phyloP scores from a whole-genome alignment of 2,113 vertebrate species.

The Notarius quadriscutis region DNA sequence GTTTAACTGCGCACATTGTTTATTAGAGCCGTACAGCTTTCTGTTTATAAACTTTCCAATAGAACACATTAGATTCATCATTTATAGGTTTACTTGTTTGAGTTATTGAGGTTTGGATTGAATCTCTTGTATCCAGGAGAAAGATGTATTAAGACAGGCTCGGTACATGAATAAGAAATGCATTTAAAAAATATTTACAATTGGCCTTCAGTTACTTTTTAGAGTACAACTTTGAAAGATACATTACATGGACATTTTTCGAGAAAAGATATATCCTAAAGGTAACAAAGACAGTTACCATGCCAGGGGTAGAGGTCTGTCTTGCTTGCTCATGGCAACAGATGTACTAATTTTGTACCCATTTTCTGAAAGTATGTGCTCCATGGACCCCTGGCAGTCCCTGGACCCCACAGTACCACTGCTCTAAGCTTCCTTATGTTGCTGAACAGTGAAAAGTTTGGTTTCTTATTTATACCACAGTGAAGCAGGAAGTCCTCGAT shows the following conservation, averaged over 20 bases:
- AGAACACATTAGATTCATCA: neutral
- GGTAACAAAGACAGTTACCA: neutral
- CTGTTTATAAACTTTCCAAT: neutral
- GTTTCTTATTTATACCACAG: neutral
- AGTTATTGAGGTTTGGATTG: neutral
- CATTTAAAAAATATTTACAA: neutral
- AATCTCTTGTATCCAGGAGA: neutral
- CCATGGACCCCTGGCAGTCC: neutral
- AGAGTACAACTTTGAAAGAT: neutral
- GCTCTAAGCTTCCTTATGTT: neutral
- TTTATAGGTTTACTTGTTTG: neutral
- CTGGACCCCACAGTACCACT: neutral
- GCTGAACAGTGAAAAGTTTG: neutral
- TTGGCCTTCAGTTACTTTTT: neutral
- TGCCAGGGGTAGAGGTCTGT: neutral
- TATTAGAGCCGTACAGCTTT: neutral
- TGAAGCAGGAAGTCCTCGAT: neutral
- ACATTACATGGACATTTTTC: neutral
- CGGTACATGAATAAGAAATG: neutral
- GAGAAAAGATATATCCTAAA: neutral
- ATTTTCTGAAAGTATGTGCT: neutral
- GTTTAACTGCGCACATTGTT: neutral
- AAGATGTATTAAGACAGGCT: neutral
- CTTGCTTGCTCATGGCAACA: neutral
- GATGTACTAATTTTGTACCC: neutral